phyloP scores from a whole-genome alignment of 2,888 invertebrate genomes.

The Cremastinae sp. region DNA sequence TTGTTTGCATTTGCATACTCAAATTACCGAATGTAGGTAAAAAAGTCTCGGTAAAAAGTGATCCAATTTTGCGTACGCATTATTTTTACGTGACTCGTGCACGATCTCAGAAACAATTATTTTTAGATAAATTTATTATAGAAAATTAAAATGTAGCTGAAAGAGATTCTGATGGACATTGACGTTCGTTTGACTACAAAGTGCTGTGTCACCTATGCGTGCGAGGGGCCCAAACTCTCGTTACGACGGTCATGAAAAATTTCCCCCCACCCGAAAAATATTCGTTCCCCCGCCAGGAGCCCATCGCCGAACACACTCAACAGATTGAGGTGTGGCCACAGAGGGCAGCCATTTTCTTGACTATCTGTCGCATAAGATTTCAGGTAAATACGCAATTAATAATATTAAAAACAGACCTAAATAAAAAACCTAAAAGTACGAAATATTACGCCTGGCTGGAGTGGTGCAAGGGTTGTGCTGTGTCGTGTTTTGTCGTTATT shows the following conservation, averaged over 20 bases:
- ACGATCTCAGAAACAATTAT: no score
- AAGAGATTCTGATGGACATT: not conserved
- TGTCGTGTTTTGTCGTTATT: slow-evolving; percentile 68
- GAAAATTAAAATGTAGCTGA: not conserved
- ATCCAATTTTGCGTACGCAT: no score
- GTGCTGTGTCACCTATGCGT: not conserved
- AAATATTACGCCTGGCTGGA: slow-evolving; percentile 60
- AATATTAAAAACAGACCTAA: slow-evolving; percentile 62
- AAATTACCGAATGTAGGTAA: no score
- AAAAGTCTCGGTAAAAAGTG: no score
- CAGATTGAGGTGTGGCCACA: slow-evolving; percentile 77
- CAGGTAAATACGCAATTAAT: slow-evolving; percentile 77
- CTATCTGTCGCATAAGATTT: slow-evolving; percentile 77
- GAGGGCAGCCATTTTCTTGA: slow-evolving; percentile 78
- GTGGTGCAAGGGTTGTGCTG: slow-evolving; percentile 72
- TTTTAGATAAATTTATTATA: not conserved
- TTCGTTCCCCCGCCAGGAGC: slow-evolving; percentile 13
- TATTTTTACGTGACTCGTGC: no score
- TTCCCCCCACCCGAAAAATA: slow-evolving; percentile 50
- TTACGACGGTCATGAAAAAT: slow-evolving; percentile 44
- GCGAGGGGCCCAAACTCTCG: slow-evolving; percentile 22
- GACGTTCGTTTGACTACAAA: not conserved
- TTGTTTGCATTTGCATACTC: no score
- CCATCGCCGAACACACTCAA: slow-evolving; percentile 67
- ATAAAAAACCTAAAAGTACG: slow-evolving; percentile 4